Evolutionary conservation across 2,113 vertebrate species (phyloP).

Genomic region (Mionectes macconnelli): DNA sequence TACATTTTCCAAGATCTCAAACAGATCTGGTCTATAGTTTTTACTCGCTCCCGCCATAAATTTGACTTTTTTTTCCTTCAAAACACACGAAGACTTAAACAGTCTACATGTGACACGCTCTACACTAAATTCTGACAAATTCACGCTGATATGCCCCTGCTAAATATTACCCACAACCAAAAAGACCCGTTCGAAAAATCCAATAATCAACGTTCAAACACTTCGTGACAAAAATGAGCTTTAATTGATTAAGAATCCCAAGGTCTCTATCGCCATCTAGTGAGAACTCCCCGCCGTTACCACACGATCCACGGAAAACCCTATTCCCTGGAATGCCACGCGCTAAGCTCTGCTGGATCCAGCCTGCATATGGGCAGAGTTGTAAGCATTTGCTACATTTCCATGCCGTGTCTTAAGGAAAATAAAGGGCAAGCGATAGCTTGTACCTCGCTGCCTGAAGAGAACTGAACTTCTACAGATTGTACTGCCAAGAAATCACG

Average conservation of each 20-base stretch:
- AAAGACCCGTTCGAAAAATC: background rate
- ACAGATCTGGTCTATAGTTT: background rate
- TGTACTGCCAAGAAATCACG: background rate
- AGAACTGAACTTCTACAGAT: background rate
- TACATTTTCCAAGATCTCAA: background rate
- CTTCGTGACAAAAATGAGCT: background rate
- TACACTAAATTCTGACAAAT: background rate
- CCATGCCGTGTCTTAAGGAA: background rate
- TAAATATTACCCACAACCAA: background rate
- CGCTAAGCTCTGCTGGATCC: background rate
- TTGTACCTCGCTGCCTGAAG: fast-evolving
- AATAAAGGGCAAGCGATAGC: background rate
- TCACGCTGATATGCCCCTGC: background rate
- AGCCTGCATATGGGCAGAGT: background rate
- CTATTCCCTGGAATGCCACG: background rate
- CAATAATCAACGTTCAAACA: background rate
- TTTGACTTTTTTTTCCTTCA: background rate
- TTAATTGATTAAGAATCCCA: slow-evolving; percentile 75
- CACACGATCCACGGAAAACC: background rate
- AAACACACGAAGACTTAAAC: background rate
- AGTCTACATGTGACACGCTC: background rate
- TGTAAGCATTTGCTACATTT: background rate
- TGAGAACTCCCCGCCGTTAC: slow-evolving; percentile 59
- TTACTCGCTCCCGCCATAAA: background rate
- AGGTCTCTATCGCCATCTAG: slow-evolving; percentile 83